Conservation (phyloP, 1,140 invertebrate genomes). For the Araneus ventricosus region DNA sequence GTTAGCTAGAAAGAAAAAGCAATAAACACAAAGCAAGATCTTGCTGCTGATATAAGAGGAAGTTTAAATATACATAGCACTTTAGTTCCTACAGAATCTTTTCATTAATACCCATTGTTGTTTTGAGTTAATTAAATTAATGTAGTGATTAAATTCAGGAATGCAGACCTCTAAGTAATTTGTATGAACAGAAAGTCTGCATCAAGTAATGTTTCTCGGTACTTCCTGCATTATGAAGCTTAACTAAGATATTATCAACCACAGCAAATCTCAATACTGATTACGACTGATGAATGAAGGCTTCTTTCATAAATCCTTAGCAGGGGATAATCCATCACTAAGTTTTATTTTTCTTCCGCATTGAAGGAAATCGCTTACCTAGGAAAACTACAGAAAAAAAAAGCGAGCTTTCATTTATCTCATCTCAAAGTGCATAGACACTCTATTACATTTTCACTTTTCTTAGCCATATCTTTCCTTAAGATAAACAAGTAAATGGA, state of each 20-base stretch:
- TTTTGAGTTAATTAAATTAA: no score
- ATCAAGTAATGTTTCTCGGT: no score
- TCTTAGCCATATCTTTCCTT: slow-evolving; percentile 51
- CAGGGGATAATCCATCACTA: slow-evolving; percentile 32
- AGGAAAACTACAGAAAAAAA: neutral
- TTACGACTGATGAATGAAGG: neutral
- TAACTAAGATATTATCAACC: neutral
- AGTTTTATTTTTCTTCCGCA: neutral
- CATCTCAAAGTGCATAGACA: slow-evolving; percentile 42
- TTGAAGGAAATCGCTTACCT: slow-evolving; percentile 33
- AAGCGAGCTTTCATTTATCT: slow-evolving; percentile 31
- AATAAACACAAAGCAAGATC: no score
- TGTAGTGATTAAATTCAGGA: no score
- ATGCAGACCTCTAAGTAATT: no score
- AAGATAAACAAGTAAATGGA: slow-evolving; percentile 74
- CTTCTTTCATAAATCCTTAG: slow-evolving; percentile 44
- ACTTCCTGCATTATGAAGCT: no score
- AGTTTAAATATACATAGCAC: no score
- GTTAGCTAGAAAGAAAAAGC: no score
- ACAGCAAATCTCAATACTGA: slow-evolving; percentile 9
- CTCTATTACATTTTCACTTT: slow-evolving; percentile 57
- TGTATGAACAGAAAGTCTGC: no score
- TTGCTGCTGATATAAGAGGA: no score
- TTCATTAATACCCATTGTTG: no score
- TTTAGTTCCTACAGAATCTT: no score